A percentile compares a stretch with the other conserved stretches of the same genome.
phyloP scores from a whole-genome alignment of 2,113 vertebrate species.

The Guaruba guarouba region DNA sequence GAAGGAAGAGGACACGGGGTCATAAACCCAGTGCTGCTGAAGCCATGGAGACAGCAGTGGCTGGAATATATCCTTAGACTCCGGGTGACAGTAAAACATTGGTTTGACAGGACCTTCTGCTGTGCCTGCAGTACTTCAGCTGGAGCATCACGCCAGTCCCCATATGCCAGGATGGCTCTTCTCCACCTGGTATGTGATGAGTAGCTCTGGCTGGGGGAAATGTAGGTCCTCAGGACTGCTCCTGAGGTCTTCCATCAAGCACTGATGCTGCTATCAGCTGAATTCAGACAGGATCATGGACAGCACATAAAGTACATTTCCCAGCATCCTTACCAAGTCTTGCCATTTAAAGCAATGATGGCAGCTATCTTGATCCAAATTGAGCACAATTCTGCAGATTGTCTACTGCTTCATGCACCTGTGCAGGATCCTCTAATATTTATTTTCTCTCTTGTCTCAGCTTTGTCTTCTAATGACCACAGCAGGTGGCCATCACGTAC shows the following conservation, averaged over 20 bases:
- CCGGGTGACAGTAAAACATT: neutral
- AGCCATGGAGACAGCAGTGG: neutral
- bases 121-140: neutral
- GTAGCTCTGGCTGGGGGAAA: neutral
- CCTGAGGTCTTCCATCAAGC: neutral
- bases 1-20: rapidly evolving
- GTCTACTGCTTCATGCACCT: neutral
- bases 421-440: neutral
- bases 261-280: neutral
- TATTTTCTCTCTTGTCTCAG: neutral
- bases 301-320: neutral
- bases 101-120: neutral
- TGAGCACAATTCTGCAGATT: neutral
- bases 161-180: neutral
- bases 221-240: neutral
- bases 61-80: neutral
- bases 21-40: neutral
- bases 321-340: neutral
- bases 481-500: neutral
- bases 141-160: neutral
- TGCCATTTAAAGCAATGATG: neutral
- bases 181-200: rapidly evolving
- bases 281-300: neutral
- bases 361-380: neutral
- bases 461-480: neutral